A percentile compares a stretch with the other conserved stretches of the same genome.
Evolutionary conservation across 2,888 invertebrate species (phyloP).

Genomic region (Steinernema carpocapsae): DNA sequence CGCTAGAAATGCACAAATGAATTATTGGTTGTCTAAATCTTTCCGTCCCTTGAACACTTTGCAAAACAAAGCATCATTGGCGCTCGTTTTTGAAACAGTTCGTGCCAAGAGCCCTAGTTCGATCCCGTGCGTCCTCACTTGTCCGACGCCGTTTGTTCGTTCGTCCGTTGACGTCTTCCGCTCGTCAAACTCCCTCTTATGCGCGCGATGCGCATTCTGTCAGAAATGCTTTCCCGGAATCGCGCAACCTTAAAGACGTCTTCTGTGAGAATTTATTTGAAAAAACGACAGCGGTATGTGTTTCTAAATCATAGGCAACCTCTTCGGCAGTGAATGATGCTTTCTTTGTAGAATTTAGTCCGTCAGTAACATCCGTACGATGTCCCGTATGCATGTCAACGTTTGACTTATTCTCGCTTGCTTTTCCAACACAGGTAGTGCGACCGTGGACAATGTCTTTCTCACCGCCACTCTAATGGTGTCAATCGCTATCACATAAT

Average conservation of each 20-base stretch:
- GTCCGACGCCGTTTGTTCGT: conserved; percentile 31
- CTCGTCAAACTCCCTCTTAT: conserved; percentile 23
- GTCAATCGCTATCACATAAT: conserved; percentile 18
- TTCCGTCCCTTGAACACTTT: background rate
- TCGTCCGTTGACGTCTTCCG: conserved; percentile 1
- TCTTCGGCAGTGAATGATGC: conserved; percentile 14
- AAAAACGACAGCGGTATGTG: conserved; percentile 33
- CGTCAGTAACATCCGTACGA: background rate
- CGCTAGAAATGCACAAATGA: too few relatives aligned
- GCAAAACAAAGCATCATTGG: background rate
- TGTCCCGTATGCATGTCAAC: conserved; percentile 11
- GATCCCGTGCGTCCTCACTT: conserved; percentile 12
- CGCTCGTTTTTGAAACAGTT: conserved; percentile 20
- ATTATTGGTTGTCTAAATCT: background rate
- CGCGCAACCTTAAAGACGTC: conserved; percentile 24
- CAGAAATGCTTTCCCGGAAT: conserved; percentile 32
- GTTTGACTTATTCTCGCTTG: conserved; percentile 24
- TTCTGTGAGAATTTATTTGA: conserved; percentile 10
- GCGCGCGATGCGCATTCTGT: conserved; percentile 28
- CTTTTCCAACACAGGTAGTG: conserved; percentile 8
- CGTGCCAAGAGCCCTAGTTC: conserved; percentile 21
- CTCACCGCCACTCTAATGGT: conserved; percentile 18
- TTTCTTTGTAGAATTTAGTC: conserved; percentile 3
- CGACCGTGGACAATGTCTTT: conserved; percentile 9
- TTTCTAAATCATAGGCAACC: background rate